These are phyloP conservation scores for Menura novaehollandiae DNA, from an alignment of 2,113 vertebrate species.

Conservation along the genomic window DNA sequence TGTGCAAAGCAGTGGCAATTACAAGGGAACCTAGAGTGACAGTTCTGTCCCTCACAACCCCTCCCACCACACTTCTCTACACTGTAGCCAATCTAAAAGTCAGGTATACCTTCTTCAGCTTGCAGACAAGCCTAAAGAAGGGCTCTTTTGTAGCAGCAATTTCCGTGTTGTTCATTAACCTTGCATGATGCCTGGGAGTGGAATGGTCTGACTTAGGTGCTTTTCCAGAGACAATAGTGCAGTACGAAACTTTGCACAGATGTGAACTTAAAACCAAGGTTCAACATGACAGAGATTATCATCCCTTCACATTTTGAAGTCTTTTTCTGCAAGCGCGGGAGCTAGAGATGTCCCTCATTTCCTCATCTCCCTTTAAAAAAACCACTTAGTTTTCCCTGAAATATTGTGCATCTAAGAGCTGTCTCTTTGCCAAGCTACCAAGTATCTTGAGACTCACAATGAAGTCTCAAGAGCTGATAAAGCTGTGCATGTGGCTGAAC, in stretches of 20 bases:
- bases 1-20: background rate
- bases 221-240: background rate
- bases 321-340: background rate
- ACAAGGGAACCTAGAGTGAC: background rate
- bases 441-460: fast-evolving
- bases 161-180: background rate
- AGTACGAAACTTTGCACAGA: background rate
- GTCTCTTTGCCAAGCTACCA: background rate
- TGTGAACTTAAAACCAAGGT: background rate
- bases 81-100: background rate
- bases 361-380: background rate
- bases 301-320: background rate
- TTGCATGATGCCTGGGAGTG: background rate
- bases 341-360: background rate
- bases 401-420: background rate
- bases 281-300: background rate
- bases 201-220: background rate
- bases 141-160: background rate
- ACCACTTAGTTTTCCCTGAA: background rate
- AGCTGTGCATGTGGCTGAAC: background rate
- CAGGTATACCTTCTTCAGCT: background rate
- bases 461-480: background rate
- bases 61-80: background rate
- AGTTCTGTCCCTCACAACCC: background rate
- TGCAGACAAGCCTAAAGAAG: background rate